Percentiles rank a stretch among this genome's conserved stretches.
phyloP scores from a whole-genome alignment of 2,888 invertebrate species.

The Papilio demoleus region DNA sequence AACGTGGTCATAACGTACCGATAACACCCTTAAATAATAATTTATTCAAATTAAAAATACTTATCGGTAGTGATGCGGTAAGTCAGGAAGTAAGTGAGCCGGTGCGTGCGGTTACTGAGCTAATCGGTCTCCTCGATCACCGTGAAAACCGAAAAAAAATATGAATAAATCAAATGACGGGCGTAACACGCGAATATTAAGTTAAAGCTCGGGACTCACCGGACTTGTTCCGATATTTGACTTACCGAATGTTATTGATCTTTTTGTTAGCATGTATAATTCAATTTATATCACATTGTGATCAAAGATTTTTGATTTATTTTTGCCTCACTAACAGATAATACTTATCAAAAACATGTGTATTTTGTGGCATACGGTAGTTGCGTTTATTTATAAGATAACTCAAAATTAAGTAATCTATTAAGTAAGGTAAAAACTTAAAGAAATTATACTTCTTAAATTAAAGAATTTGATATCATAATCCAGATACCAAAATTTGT shows the following conservation, averaged over 20 bases:
- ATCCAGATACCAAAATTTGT: no score
- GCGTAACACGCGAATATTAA: conserved; percentile 75
- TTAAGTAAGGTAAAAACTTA: no score
- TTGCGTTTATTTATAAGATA: no score
- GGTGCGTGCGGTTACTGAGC: conserved; percentile 79
- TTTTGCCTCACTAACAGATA: no score
- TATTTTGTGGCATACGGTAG: no score
- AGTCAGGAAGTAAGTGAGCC: conserved; percentile 80
- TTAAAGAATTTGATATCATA: no score
- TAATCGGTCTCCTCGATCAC: conserved; percentile 71
- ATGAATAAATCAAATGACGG: conserved; percentile 54
- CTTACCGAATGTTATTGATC: neutral
- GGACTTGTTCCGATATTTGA: neutral
- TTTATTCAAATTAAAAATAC: conserved; percentile 84
- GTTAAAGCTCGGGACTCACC: conserved; percentile 54
- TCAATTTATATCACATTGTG: neutral
- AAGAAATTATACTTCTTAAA: conserved; percentile 47
- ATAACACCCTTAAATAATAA: conserved; percentile 81
- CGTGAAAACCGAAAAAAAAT: conserved; percentile 77
- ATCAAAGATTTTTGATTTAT: no score
- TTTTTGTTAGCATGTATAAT: neutral
- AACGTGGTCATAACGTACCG: conserved; percentile 71
- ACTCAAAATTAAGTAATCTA: no score
- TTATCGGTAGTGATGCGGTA: conserved; percentile 83
- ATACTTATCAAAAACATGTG: no score